Evolutionary conservation across 1,140 invertebrate genomes (phyloP), one percentile per base, ranked within the genome.

Genomic region (Drosophila orosa): DNA sequence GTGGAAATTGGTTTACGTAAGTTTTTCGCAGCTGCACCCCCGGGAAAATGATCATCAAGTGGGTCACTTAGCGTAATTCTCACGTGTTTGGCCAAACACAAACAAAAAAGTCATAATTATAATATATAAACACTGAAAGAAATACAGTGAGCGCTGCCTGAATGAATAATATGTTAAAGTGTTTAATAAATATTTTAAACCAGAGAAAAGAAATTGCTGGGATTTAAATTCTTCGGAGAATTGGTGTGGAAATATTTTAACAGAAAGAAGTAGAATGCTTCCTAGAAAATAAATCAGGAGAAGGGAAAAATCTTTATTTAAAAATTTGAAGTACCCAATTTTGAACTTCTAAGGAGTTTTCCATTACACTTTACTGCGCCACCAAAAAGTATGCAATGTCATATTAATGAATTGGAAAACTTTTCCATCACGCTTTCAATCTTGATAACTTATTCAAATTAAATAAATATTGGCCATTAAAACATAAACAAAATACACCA

Each of bases 1-100:
- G 90, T 78, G 90, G 90, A 82, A 91, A 91, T 91, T 91, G 90
- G 90, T 90, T 91, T 91, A 91, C 90, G 90, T 91, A 91, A 91
- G 90, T 91, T 66, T 75, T 48, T 72, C 58, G 76, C 61, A 63
- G 55, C 72, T 67, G 35, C 73, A 75, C 47, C 50, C 55, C 47
- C 72, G 42, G 60, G 33, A 54, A 62, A 65, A 66, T 17, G 31
- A 67, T 68, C 50, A 58, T 35, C 65, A 45, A 71, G 65, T 60
- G 67, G 66, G 47, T 45, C 44, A 61, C 67, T 74, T 47, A 31
- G 55, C 31, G 62, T 12, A 40, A 19, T 17, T 39, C 58, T 57
- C 73, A 74, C 78, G 63, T 85, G 74, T 86, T 37, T 52, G 42
- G 37, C 29, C 66, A 68, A 78, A 78, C 57, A 45, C 58, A 74